Percentiles rank a stretch among this genome's conserved stretches.
phyloP scores from a whole-genome alignment of 53 echinoderm and acorn worm species.

The Paracentrotus lividus region DNA sequence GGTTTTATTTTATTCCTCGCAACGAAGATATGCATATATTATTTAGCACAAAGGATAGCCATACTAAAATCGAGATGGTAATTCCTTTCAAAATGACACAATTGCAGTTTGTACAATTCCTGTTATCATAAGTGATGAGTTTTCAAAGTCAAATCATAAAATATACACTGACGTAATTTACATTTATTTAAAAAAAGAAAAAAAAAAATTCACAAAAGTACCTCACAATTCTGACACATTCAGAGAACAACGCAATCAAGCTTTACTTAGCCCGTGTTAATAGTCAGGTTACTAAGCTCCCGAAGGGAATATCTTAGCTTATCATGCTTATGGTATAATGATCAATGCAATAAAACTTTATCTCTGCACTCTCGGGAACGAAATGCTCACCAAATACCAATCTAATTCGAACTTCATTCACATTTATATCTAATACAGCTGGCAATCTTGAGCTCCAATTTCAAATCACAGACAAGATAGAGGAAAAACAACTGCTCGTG shows the following conservation, averaged over 20 bases:
- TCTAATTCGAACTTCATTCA: constrained; percentile 5
- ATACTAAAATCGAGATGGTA: too few species aligned
- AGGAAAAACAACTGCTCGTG: not conserved
- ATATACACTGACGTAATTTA: too few species aligned
- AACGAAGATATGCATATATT: too few species aligned
- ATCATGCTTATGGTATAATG: not conserved
- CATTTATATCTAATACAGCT: not conserved
- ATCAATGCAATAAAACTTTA: not conserved
- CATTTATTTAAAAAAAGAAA: too few species aligned
- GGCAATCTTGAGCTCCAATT: not conserved
- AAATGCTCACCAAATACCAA: constrained; percentile 35
- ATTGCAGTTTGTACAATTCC: too few species aligned
- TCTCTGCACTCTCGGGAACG: not conserved
- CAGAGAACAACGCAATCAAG: not conserved
- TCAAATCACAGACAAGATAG: not conserved
- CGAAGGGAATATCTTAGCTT: not conserved
- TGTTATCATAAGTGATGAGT: too few species aligned
- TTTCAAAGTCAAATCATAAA: too few species aligned
- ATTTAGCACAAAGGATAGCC: too few species aligned
- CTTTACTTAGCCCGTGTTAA: not conserved
- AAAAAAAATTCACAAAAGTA: too few species aligned
- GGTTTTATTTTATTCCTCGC: too few species aligned
- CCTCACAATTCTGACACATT: too few species aligned
- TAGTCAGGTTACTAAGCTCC: not conserved
- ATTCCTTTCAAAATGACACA: too few species aligned